phyloP scores from a whole-genome alignment of 1,140 invertebrate genomes.

The Drosophila jambulina region DNA sequence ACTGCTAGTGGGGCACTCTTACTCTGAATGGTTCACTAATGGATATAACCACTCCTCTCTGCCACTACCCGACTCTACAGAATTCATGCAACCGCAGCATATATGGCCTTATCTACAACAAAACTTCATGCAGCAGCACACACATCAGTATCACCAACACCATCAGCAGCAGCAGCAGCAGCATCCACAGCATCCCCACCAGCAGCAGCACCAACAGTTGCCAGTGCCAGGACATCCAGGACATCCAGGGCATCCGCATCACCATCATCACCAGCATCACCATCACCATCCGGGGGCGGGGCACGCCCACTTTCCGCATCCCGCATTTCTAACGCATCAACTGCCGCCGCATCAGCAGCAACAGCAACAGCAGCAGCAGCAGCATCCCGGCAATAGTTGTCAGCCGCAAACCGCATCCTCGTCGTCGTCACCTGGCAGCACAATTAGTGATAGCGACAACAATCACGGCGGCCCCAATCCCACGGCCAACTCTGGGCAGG shows the following conservation, averaged over 20 bases:
- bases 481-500: slow-evolving; percentile 51
- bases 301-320: slow-evolving; percentile 76
- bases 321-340: slow-evolving; percentile 83
- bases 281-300: slow-evolving; percentile 52
- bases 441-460: slow-evolving; percentile 85
- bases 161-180: slow-evolving; percentile 57
- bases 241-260: slow-evolving; percentile 58
- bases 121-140: slow-evolving; percentile 84
- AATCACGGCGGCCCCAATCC: slow-evolving; percentile 70
- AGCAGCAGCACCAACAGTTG: slow-evolving; percentile 70
- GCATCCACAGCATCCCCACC: slow-evolving; percentile 57
- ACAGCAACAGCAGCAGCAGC: slow-evolving; percentile 63
- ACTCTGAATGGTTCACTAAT: slow-evolving; percentile 18
- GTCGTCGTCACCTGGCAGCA: slow-evolving; percentile 85
- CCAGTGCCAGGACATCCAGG: slow-evolving; percentile 59
- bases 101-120: slow-evolving; percentile 85
- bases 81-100: slow-evolving; percentile 85
- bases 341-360: slow-evolving; percentile 61
- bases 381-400: slow-evolving; percentile 83
- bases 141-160: slow-evolving; percentile 78
- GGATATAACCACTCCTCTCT: slow-evolving; percentile 15
- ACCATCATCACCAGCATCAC: slow-evolving; percentile 70
- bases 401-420: slow-evolving; percentile 84
- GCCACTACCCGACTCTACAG: slow-evolving; percentile 44
- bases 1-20: neutral